Conservation (phyloP, 2,888 invertebrate genomes). For the Agonum fuliginosum region DNA sequence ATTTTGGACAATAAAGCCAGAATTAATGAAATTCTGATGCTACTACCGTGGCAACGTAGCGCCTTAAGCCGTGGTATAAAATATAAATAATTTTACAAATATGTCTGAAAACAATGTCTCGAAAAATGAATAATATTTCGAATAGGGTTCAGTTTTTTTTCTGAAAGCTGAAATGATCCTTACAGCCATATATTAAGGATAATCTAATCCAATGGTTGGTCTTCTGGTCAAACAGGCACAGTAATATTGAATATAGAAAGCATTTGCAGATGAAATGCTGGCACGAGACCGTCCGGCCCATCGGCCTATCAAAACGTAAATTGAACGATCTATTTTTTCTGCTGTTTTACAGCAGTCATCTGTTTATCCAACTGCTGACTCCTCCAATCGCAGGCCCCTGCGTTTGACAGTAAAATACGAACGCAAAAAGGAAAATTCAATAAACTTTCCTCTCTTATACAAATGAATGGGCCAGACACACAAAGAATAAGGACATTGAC, state of each 20-base stretch:
- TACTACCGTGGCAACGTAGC: too few species aligned
- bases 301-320: conserved; percentile 35
- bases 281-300: conserved; percentile 23
- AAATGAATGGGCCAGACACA: conserved; percentile 10
- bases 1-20: too few species aligned
- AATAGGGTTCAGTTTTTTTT: too few species aligned
- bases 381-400: conserved; percentile 31
- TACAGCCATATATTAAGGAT: background rate
- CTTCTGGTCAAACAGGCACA: conserved; percentile 19
- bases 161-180: conserved; percentile 6
- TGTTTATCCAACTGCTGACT: conserved; percentile 53
- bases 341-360: conserved; percentile 54
- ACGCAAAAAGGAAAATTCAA: conserved; percentile 38
- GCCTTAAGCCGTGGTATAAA: too few species aligned
- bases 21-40: too few species aligned
- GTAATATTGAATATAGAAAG: conserved; percentile 54
- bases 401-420: conserved; percentile 51
- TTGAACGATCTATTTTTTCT: conserved; percentile 45
- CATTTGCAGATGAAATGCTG: conserved; percentile 50
- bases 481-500: too few species aligned
- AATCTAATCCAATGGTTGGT: conserved; percentile 17
- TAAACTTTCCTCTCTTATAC: conserved; percentile 23
- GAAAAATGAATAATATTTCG: too few species aligned
- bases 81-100: too few species aligned
- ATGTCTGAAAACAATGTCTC: too few species aligned